phyloP scores from a whole-genome alignment of 2,888 invertebrate species.

The Ypsolopha scabrella region DNA sequence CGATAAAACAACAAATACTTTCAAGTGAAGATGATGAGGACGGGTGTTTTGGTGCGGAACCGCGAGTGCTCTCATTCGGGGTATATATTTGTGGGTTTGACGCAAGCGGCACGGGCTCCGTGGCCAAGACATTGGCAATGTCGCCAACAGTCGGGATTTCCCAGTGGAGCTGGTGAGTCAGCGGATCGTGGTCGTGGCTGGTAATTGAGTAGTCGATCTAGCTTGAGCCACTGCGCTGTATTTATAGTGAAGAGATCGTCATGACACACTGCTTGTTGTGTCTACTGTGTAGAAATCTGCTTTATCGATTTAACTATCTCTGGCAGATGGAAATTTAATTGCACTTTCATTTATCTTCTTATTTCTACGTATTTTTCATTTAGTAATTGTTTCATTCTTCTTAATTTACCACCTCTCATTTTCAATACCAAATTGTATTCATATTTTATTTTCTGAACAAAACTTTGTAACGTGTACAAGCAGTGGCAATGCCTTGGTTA shows the following conservation, averaged over 20 bases:
- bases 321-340: too few relatives aligned
- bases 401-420: too few relatives aligned
- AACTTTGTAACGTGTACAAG: too few relatives aligned
- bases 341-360: too few relatives aligned
- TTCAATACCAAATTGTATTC: too few relatives aligned
- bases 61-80: background rate
- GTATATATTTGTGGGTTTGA: slow-evolving; percentile 2
- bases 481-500: too few relatives aligned
- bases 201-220: background rate
- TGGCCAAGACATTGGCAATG: background rate
- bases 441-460: too few relatives aligned
- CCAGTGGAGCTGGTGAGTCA: background rate
- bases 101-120: background rate
- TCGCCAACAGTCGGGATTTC: background rate
- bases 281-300: background rate
- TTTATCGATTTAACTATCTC: background rate
- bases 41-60: background rate
- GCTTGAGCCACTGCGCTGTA: background rate
- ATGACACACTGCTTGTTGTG: background rate
- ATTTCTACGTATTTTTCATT: too few relatives aligned
- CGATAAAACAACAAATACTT: background rate
- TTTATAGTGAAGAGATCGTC: background rate
- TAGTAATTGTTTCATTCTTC: too few relatives aligned
- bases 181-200: too few relatives aligned
- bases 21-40: too few relatives aligned